Percentiles rank a stretch among this genome's conserved stretches.
Conservation (phyloP, 1,140 invertebrate species). For the Drosophila obscura region DNA sequence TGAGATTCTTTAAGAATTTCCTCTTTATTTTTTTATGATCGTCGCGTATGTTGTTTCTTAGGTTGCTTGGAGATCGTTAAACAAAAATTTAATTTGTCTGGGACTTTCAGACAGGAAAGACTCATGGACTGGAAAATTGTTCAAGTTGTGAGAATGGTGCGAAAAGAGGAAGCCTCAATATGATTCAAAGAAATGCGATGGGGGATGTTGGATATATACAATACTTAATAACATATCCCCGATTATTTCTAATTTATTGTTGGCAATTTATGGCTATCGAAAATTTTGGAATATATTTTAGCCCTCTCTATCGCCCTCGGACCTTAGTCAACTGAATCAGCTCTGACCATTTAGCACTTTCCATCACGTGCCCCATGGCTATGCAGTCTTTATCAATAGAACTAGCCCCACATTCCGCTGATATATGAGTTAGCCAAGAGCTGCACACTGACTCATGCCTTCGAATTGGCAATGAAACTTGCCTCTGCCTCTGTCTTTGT, state of each 20-base stretch:
- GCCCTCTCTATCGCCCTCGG: too few species aligned
- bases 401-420: neutral
- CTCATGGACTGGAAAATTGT: conserved; percentile 9
- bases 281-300: too few species aligned
- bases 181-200: too few species aligned
- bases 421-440: conserved; percentile 23
- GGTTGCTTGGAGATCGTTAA: conserved; percentile 39
- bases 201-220: neutral
- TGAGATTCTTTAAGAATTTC: conserved; percentile 43
- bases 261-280: too few species aligned
- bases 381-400: conserved; percentile 25
- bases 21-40: conserved; percentile 26
- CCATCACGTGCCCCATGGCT: conserved; percentile 12
- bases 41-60: conserved; percentile 13
- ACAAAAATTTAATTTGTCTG: conserved; percentile 11
- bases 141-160: neutral
- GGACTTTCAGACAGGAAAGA: conserved; percentile 4
- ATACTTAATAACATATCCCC: neutral
- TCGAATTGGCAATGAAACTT: conserved; percentile 74
- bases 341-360: neutral
- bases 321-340: neutral
- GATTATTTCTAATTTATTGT: too few species aligned
- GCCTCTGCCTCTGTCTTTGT: conserved; percentile 9
- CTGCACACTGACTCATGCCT: conserved; percentile 50
- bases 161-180: neutral